Evolutionary conservation across 2,797 vertebrate species (phyloP), one percentile per base, ranked within the genome.

Genomic region (Aselliscus stoliczkanus): DNA sequence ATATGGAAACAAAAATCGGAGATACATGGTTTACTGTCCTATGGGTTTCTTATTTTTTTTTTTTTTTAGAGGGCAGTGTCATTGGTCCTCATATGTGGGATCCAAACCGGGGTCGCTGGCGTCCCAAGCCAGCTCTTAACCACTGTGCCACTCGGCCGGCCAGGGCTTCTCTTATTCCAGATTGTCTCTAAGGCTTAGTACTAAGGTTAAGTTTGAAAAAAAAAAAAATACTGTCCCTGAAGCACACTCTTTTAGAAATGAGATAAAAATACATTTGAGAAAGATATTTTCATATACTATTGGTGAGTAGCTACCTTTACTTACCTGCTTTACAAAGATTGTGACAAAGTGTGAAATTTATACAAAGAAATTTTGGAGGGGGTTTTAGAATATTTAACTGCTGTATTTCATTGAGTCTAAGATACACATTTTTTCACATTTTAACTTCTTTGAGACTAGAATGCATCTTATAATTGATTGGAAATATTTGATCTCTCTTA

Each of bases 211-310:
- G 8, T 69, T 21, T 62, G 10, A 34, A 25, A 18, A 42, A 56
- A 72, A 62, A 56, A 60, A 18, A 67, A 56, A 65, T 56, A 52
- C 34, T 83, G 17, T 75, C 7, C 21, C 44, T 52, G 56, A 93
- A 93, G 34, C 17, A 83, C 15, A 86, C 73, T 93, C 60, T 90
- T 88, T 96, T 58, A 80, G 69, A 91, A 93, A 95, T 77, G 47
- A 85, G 14, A 70, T 77, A 90, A 87, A 95, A 67, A 60, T 18
- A 80, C 10, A 69, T 52, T 60, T 89, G 58, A 65, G 82, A 82
- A 94, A 70, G 20, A 39, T 58, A 91, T 92, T 90, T 89, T 92
- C 12, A 67, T 69, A 89, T 1, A 37, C 31, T 67, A 60, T 47
- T 90, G 29, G 29, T 76, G 20, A 95, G 54, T 3, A 84, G 73